Percentiles rank a stretch among this genome's conserved stretches.
Evolutionary conservation across 2,113 vertebrate species (phyloP).

Genomic region (Haemorhous mexicanus): DNA sequence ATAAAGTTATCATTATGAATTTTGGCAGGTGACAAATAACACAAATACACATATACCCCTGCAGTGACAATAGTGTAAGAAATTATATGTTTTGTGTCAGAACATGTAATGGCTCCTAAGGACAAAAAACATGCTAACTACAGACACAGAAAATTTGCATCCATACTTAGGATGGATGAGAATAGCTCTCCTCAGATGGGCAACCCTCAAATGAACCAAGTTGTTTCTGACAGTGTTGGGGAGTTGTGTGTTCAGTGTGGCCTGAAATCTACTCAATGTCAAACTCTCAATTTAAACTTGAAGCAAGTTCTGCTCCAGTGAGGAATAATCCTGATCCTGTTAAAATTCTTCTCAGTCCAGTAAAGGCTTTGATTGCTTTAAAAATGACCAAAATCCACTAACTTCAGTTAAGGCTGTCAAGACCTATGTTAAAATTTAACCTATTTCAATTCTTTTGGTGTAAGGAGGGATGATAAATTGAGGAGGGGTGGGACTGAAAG

Average conservation of each 20-base stretch:
- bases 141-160: background rate
- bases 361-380: constrained; percentile 31
- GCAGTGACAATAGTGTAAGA: background rate
- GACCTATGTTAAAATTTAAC: background rate
- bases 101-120: background rate
- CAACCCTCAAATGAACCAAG: background rate
- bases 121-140: background rate
- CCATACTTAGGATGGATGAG: background rate
- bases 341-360: background rate
- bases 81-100: background rate
- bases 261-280: background rate
- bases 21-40: background rate
- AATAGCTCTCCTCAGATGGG: background rate
- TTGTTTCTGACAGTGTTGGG: background rate
- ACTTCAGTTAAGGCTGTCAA: background rate
- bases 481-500: background rate
- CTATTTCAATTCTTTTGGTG: background rate
- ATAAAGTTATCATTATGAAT: background rate
- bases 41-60: background rate
- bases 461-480: background rate
- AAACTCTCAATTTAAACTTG: background rate
- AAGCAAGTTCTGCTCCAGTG: background rate
- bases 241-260: background rate
- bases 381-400: constrained; percentile 9
- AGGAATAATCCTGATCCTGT: background rate